A percentile compares a stretch with the other conserved stretches of the same genome.
Evolutionary conservation across 2,888 invertebrate genomes (phyloP).

Genomic region (Drosophila acutilabella): DNA sequence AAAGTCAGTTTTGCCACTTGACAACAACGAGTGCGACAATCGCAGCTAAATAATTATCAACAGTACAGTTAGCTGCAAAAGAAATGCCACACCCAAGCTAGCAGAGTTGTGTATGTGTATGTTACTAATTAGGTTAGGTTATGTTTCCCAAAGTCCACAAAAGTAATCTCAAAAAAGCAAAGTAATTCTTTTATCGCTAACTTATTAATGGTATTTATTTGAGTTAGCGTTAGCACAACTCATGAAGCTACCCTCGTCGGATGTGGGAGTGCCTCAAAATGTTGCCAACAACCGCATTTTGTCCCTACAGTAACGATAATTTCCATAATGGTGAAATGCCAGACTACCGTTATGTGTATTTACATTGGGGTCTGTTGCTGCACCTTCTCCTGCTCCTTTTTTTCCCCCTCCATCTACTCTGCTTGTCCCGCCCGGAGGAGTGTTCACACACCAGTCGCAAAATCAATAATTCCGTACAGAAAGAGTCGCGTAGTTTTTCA

Average conservation of each 20-base stretch:
- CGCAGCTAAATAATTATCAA: constrained; percentile 3
- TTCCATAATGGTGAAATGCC: constrained; percentile 60
- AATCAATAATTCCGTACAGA: constrained; percentile 57
- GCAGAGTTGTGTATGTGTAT: neutral
- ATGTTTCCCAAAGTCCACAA: neutral
- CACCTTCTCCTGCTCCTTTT: neutral
- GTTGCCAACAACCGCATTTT: constrained; percentile 16
- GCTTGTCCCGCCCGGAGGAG: neutral
- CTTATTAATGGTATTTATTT: neutral
- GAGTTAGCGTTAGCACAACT: neutral
- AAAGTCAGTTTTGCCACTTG: constrained; percentile 18
- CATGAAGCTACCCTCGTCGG: constrained; percentile 22
- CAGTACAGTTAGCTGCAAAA: neutral
- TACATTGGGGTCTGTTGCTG: constrained; percentile 23
- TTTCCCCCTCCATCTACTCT: neutral
- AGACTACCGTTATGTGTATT: constrained; percentile 31
- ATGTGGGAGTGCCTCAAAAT: constrained; percentile 22
- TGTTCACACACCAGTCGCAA: constrained; percentile 24
- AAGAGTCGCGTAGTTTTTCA: constrained; percentile 18
- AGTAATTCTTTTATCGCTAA: neutral
- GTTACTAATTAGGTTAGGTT: constrained; percentile 7
- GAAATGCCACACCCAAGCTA: constrained; percentile 5
- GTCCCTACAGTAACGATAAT: constrained; percentile 26
- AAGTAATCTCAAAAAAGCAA: neutral
- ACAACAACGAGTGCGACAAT: constrained; percentile 19